Conservation (phyloP, 2,888 invertebrate genomes). For the Agonum fuliginosum region DNA sequence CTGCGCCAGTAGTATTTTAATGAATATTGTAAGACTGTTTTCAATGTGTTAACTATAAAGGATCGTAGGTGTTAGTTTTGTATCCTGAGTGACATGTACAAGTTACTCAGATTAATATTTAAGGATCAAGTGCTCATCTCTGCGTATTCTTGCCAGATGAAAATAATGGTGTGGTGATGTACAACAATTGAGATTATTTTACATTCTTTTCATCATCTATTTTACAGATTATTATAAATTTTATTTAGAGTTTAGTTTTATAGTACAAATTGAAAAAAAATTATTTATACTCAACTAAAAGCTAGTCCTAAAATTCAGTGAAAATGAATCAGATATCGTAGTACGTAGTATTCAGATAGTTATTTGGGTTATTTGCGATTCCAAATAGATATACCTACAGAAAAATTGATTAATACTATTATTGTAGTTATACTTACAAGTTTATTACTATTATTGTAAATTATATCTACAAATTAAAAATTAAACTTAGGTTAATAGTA, state of each 20-base stretch:
- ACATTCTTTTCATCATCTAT: constrained; percentile 18
- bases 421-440: too few species aligned
- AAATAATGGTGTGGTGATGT: constrained; percentile 28
- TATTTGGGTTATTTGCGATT: too few species aligned
- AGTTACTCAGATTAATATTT: constrained; percentile 34
- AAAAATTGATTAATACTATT: too few species aligned
- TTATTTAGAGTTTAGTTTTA: not conserved
- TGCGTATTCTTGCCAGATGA: constrained; percentile 27
- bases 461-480: too few species aligned
- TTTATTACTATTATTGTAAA: too few species aligned
- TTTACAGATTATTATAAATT: constrained; percentile 13
- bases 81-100: constrained; percentile 44
- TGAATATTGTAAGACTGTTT: constrained; percentile 60
- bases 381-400: too few species aligned
- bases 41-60: constrained; percentile 58
- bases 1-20: constrained; percentile 58
- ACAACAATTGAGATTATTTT: constrained; percentile 47
- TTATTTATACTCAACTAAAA: not conserved
- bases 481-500: too few species aligned
- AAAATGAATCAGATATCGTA: too few species aligned
- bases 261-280: not conserved
- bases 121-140: constrained; percentile 16
- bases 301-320: too few species aligned
- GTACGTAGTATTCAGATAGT: too few species aligned
- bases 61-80: constrained; percentile 57